phyloP scores from a whole-genome alignment of 2,113 vertebrate genomes.

The human region DNA sequence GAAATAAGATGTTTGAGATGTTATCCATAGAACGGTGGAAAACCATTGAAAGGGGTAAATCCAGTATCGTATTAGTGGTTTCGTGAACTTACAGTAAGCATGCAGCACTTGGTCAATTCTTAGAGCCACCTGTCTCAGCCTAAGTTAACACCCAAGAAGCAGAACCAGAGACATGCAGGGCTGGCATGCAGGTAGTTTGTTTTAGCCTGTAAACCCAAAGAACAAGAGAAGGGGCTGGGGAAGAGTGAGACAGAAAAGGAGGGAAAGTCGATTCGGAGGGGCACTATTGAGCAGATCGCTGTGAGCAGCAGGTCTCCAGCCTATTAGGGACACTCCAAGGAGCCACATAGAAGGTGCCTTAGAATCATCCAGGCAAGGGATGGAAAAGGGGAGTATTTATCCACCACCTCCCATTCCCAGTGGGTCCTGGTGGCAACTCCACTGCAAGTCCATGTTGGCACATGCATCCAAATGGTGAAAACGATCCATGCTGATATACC shows the following conservation, averaged over 20 bases:
- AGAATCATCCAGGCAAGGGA: not conserved
- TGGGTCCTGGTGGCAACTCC: not conserved
- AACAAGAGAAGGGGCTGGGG: not conserved
- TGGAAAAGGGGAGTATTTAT: not conserved
- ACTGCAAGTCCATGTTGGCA: not conserved
- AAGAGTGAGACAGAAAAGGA: not conserved
- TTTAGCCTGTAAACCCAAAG: not conserved
- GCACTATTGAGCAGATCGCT: not conserved
- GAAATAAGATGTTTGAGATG: not conserved
- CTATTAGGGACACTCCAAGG: not conserved
- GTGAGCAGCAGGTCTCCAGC: not conserved
- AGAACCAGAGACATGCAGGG: not conserved
- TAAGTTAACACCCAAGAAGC: not conserved
- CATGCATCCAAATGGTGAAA: not conserved
- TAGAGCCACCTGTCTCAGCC: not conserved
- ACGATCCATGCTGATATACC: not conserved
- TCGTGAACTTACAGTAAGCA: not conserved
- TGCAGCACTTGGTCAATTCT: not conserved
- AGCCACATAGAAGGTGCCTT: not conserved
- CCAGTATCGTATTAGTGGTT: not conserved
- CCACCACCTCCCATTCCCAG: not conserved
- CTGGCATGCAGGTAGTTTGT: not conserved
- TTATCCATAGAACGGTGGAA: not conserved
- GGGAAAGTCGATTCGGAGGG: not conserved
- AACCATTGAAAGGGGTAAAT: not conserved